phyloP scores from a whole-genome alignment of 1,140 invertebrate species.

The Trypoxylus dichotomus region DNA sequence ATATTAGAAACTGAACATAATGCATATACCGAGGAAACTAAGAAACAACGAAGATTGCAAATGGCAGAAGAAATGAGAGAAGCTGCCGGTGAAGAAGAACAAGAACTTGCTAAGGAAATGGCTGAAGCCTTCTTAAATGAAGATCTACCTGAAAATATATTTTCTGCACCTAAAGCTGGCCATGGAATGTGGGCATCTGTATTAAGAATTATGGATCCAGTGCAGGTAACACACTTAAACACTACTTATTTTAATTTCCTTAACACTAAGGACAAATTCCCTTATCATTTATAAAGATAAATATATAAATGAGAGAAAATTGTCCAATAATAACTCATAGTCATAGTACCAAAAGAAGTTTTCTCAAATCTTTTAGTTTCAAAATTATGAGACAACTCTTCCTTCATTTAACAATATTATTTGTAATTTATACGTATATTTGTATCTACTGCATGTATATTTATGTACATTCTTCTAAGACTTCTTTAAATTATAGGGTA shows the following conservation, averaged over 20 bases:
- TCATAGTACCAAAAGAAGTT: not conserved
- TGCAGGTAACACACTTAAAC: constrained; percentile 54
- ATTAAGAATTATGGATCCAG: constrained; percentile 89
- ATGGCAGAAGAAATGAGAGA: constrained; percentile 95
- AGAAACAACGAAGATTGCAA: constrained; percentile 83
- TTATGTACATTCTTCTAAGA: too few species aligned
- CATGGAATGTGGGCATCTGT: constrained; percentile 96
- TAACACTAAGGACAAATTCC: not conserved
- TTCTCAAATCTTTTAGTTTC: constrained; percentile 3
- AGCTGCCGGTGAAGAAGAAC: constrained; percentile 92
- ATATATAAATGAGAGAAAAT: not conserved
- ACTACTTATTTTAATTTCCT: too few species aligned
- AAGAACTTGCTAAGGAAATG: constrained; percentile 94
- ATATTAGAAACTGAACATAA: constrained; percentile 98
- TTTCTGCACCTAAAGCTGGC: constrained; percentile 95
- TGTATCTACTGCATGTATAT: too few species aligned
- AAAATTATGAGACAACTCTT: not conserved
- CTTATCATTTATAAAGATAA: not conserved
- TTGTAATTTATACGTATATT: not conserved
- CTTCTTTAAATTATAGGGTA: constrained; percentile 57
- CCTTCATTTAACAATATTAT: not conserved
- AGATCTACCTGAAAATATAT: constrained; percentile 89
- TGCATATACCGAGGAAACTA: constrained; percentile 96
- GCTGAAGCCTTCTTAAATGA: constrained; percentile 95
- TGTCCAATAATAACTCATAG: constrained; percentile 13